Conservation (phyloP, 2,797 vertebrate genomes). For the Clarias platycephalus region DNA sequence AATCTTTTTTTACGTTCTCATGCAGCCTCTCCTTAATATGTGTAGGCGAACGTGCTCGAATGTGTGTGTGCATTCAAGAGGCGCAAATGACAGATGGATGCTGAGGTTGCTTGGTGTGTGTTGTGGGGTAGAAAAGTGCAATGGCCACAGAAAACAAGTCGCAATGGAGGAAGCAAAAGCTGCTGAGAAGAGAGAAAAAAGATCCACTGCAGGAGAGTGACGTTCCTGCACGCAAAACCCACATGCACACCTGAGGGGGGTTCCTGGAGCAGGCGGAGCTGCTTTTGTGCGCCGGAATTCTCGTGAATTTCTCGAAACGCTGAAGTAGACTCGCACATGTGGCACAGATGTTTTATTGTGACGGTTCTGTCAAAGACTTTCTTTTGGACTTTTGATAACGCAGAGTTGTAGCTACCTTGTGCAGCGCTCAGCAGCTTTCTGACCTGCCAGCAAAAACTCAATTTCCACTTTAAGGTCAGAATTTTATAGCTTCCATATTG, state of each 20-base stretch:
- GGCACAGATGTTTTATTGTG: constrained; percentile 43
- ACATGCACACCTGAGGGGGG: constrained; percentile 6
- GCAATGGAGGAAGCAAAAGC: constrained; percentile 25
- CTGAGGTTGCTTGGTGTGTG: constrained; percentile 39
- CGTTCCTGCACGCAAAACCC: background rate
- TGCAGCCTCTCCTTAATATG: constrained; percentile 36
- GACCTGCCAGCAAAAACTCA: constrained; percentile 19
- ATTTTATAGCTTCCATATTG: constrained; percentile 13
- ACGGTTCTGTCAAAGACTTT: constrained; percentile 39
- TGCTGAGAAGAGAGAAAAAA: constrained; percentile 36
- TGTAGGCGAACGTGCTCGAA: background rate
- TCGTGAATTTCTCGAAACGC: background rate
- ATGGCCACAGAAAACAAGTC: constrained; percentile 27
- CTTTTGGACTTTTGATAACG: background rate
- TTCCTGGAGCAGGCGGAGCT: constrained; percentile 27
- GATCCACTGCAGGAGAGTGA: constrained; percentile 6
- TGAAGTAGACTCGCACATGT: background rate
- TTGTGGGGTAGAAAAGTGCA: constrained; percentile 25
- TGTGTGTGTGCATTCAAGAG: constrained; percentile 27
- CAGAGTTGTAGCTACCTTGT: background rate
- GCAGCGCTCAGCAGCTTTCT: constrained; percentile 31
- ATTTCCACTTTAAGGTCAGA: constrained; percentile 38
- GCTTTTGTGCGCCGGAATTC: background rate
- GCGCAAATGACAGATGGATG: constrained; percentile 50
- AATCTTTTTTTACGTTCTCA: constrained; percentile 44